Evolutionary conservation across 2,113 vertebrate species (phyloP).

Genomic region (Rhagologus leucostigma): DNA sequence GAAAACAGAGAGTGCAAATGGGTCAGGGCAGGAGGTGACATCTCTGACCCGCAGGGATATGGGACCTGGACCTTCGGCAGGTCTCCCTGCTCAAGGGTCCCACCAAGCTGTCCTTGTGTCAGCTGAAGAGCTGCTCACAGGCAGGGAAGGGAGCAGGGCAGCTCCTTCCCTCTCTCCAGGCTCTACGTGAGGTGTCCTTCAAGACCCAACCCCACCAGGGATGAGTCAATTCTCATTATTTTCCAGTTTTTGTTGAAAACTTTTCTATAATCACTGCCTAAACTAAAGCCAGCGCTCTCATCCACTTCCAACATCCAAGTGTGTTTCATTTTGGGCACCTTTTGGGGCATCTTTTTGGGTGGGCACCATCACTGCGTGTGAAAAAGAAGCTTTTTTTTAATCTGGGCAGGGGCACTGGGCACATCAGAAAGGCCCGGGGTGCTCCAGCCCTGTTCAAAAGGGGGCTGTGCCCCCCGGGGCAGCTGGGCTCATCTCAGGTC

Average conservation of each 20-base stretch:
- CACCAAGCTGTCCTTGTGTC: not conserved
- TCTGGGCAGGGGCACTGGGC: not conserved
- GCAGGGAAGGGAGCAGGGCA: not conserved
- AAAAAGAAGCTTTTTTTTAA: not conserved
- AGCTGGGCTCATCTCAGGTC: not conserved
- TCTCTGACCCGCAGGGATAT: fast-evolving
- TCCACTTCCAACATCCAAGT: not conserved
- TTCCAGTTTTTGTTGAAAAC: not conserved
- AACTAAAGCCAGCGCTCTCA: not conserved
- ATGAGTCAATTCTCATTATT: fast-evolving
- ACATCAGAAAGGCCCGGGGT: fast-evolving
- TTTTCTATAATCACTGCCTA: not conserved
- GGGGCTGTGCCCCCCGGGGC: not conserved
- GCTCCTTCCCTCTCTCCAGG: not conserved
- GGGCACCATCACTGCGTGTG: not conserved
- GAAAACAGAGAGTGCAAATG: not conserved
- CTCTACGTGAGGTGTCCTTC: not conserved
- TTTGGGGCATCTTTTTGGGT: not conserved
- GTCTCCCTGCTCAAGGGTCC: not conserved
- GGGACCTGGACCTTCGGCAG: not conserved
- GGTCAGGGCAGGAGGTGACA: not conserved
- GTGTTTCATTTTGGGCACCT: not conserved
- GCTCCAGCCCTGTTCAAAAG: not conserved
- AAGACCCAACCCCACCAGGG: not conserved
- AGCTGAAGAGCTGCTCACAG: not conserved